phyloP scores from a whole-genome alignment of 2,113 vertebrate species.

The Indri indri region DNA sequence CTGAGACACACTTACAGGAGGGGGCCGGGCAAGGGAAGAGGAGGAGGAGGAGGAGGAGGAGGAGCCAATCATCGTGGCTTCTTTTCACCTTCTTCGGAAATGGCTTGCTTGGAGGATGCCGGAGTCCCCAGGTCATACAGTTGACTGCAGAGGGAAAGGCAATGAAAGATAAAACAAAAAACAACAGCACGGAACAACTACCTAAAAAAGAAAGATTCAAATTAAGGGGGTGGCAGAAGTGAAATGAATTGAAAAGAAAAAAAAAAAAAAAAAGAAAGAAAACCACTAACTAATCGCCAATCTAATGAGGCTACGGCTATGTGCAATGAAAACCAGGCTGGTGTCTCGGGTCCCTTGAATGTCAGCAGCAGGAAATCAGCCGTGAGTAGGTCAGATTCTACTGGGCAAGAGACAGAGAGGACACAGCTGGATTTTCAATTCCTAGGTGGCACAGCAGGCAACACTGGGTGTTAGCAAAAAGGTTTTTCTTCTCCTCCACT shows the following conservation, averaged over 20 bases:
- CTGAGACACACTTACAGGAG: slow-evolving; percentile 74
- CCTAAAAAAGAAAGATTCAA: slow-evolving; percentile 59
- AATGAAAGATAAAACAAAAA: slow-evolving; percentile 86
- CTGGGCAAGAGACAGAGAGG: background rate
- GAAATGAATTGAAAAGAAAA: slow-evolving; percentile 59
- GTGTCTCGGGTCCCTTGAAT: background rate
- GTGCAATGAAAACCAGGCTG: background rate
- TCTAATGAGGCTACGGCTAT: background rate
- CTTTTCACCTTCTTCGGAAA: slow-evolving; percentile 79
- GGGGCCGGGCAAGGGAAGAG: slow-evolving; percentile 78
- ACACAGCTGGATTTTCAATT: background rate
- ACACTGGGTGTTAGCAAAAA: background rate
- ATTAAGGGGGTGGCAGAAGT: slow-evolving; percentile 41
- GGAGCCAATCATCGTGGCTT: slow-evolving; percentile 75
- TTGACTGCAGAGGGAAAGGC: slow-evolving; percentile 86
- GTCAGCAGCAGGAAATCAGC: background rate
- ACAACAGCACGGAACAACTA: slow-evolving; percentile 62
- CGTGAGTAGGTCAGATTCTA: background rate
- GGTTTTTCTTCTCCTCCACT: background rate
- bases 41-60: slow-evolving; percentile 37
- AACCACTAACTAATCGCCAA: background rate
- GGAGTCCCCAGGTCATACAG: slow-evolving; percentile 76
- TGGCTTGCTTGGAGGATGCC: slow-evolving; percentile 84
- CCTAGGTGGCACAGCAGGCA: background rate
- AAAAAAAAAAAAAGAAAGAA: background rate